Percentiles rank a stretch among this genome's conserved stretches.
phyloP scores from a whole-genome alignment of 2,797 vertebrate species.

The Rallus crepitans region DNA sequence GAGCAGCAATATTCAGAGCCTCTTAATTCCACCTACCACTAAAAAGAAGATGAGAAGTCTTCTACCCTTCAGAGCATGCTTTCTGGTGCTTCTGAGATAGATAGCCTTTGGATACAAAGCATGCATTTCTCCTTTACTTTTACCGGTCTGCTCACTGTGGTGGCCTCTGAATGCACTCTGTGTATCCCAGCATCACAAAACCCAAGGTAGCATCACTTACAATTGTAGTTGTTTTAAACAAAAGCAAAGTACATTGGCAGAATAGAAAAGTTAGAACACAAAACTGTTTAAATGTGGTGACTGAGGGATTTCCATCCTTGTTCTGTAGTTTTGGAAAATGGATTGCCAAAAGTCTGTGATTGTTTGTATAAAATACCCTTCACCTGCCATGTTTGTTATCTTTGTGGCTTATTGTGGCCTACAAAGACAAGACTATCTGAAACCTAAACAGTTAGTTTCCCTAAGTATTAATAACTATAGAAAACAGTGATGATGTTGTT shows the following conservation, averaged over 20 bases:
- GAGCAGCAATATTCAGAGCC: neutral
- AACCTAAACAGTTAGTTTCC: neutral
- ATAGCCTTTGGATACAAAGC: neutral
- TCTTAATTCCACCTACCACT: neutral
- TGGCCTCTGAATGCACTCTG: neutral
- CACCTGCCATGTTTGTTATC: neutral
- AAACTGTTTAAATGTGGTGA: neutral
- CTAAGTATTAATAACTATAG: neutral
- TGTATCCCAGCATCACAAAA: slow-evolving; percentile 2
- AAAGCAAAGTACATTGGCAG: slow-evolving; percentile 22
- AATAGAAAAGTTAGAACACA: neutral
- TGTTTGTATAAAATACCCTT: neutral
- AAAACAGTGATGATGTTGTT: neutral
- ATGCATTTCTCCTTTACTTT: neutral
- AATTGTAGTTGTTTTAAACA: neutral
- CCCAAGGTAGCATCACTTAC: neutral
- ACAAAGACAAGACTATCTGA: neutral
- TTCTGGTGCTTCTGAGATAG: neutral
- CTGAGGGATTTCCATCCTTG: neutral
- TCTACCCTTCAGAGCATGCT: neutral
- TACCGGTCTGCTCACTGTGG: neutral
- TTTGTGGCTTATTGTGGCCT: neutral
- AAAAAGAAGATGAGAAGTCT: neutral
- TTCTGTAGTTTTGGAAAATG: neutral
- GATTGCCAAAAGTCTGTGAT: neutral